Evolutionary conservation across 2,113 vertebrate species (phyloP), one percentile per base, ranked within the genome.

Genomic region (Halichoerus grypus): DNA sequence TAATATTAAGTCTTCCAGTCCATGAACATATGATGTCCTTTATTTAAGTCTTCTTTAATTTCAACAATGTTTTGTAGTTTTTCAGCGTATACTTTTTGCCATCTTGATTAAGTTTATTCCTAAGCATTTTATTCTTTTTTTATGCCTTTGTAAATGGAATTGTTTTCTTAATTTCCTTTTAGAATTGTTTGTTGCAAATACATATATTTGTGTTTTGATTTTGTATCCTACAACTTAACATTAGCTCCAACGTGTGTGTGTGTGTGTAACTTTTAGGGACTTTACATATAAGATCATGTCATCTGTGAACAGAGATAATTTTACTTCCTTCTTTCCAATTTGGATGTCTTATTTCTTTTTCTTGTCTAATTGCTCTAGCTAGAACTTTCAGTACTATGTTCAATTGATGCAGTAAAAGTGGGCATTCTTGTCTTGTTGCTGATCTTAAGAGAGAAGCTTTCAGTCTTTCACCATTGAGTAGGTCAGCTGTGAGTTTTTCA

Each of bases 271-370:
- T 85, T 71, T 80, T 86, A 86, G 88, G 65, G 51, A 36, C 36
- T 51, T 91, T 82, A 36, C 22, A 55, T 82, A 36, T 65, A 88
- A n/a, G 57, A 76, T 82, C 24, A 18, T 74, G 72, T 86, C n/a
- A 21, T n/a, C 72, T 86, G 33, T 80, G 81, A 79, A 59, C 36
- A 85, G 69, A 74, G 33, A 86, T 18, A 55, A 57, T 80, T 59
- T 71, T 71, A n/a, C 24, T 63, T 74, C 65, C 24, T 89, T 49
- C 33, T 93, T 82, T 77, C 39, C 39, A 83, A 16, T 89, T 26
- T 83, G 55, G 16, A 90, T 65, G n/a, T 19, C 26, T 82, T 88
- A 7, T 51, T 77, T 88, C 76, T 88, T 93, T 96, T 88, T 88
- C 91, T 51, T 77, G 22, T 36, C 65, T 82, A 72, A 83, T 36